A percentile compares a stretch with the other conserved stretches of the same genome.
These are phyloP conservation scores for Bradynema listronoti DNA, from an alignment of 1,140 invertebrate genomes.

Conservation along the genomic window DNA sequence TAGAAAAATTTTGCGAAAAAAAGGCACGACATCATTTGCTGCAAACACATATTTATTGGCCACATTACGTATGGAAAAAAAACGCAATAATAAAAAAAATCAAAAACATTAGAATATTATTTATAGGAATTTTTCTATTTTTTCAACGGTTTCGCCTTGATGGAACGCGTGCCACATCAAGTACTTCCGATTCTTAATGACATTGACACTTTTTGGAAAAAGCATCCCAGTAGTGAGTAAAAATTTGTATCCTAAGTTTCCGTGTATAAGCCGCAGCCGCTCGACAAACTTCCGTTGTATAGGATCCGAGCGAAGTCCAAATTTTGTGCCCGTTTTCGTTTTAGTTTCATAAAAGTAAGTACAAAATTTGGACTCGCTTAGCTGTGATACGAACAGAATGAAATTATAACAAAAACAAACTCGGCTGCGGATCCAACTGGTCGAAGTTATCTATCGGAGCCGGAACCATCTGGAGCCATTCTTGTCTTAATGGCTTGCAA, in stretches of 20 bases:
- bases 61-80: conserved; percentile 65
- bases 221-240: conserved; percentile 12
- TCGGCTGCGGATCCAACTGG: too few relatives aligned
- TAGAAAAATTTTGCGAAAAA: conserved; percentile 87
- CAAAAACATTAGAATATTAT: too few relatives aligned
- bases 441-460: too few relatives aligned
- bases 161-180: conserved; percentile 67
- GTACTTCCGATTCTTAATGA: conserved; percentile 64
- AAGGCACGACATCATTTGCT: conserved; percentile 74
- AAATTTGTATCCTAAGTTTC: background rate
- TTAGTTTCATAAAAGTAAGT: too few relatives aligned
- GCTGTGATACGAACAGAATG: too few relatives aligned
- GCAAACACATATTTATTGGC: conserved; percentile 70
- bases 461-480: too few relatives aligned
- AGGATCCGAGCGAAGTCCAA: conserved; percentile 1
- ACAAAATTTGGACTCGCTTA: too few relatives aligned
- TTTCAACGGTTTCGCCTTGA: conserved; percentile 83
- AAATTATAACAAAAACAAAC: too few relatives aligned
- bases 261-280: too few relatives aligned
- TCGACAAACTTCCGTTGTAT: background rate
- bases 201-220: conserved; percentile 60
- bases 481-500: too few relatives aligned
- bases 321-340: too few relatives aligned
- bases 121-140: conserved; percentile 76
- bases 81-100: conserved; percentile 1